Evolutionary conservation across 2,797 vertebrate species (phyloP).

Genomic region (Fratercula arctica): DNA sequence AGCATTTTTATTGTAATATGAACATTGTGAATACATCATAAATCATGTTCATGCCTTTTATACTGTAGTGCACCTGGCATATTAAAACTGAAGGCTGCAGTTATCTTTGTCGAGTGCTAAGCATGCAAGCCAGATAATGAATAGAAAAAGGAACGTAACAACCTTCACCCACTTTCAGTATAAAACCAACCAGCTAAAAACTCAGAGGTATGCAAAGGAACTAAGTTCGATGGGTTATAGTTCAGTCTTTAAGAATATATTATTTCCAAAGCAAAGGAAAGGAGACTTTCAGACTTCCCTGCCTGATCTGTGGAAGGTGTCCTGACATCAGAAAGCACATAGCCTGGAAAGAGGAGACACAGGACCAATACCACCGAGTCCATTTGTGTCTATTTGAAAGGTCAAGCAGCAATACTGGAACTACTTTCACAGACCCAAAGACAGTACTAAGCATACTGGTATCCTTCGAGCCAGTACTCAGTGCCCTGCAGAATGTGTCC

Average conservation of each 20-base stretch:
- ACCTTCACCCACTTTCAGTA: background rate
- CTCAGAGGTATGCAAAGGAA: background rate
- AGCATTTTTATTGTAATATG: background rate
- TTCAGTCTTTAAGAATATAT: background rate
- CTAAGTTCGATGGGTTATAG: background rate
- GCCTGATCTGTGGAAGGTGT: background rate
- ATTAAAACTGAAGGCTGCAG: background rate
- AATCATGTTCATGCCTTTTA: background rate
- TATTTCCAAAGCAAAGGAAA: background rate
- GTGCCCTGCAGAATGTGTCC: background rate
- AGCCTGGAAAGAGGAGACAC: background rate
- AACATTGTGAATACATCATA: background rate
- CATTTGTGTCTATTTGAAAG: background rate
- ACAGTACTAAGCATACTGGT: background rate
- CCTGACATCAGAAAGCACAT: background rate
- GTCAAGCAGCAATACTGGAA: background rate
- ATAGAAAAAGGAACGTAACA: background rate
- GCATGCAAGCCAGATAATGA: background rate
- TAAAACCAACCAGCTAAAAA: background rate
- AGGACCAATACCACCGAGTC: accelerated
- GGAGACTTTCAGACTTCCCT: background rate
- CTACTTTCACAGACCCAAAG: background rate
- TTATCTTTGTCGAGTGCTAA: background rate
- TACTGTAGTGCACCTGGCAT: background rate
- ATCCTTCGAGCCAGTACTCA: background rate